Percentiles rank a stretch among this genome's conserved stretches.
phyloP scores from a whole-genome alignment of 2,888 invertebrate genomes.

The Doris montereyensis region DNA sequence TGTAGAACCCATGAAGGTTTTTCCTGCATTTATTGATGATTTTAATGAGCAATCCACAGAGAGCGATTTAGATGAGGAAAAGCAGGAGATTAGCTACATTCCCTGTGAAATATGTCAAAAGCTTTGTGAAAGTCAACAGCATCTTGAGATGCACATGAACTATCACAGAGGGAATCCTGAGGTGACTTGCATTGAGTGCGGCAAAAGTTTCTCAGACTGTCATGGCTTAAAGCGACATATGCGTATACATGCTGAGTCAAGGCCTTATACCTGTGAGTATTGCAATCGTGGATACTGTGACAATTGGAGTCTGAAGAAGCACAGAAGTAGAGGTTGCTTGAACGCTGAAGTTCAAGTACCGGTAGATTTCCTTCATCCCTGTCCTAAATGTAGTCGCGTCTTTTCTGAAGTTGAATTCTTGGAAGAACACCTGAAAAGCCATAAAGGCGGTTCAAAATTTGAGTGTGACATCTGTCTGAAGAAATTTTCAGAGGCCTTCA shows the following conservation, averaged over 20 bases:
- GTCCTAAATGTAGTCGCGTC: constrained; percentile 30
- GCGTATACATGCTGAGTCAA: constrained; percentile 36
- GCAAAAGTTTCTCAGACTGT: constrained; percentile 39
- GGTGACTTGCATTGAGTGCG: constrained; percentile 36
- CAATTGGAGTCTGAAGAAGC: constrained; percentile 38
- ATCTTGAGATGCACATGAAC: constrained; percentile 36
- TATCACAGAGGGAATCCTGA: constrained; percentile 26
- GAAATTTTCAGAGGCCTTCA: constrained; percentile 34
- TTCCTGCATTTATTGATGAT: neutral
- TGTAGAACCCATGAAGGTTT: neutral
- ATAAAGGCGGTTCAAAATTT: constrained; percentile 31
- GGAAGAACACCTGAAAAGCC: constrained; percentile 24
- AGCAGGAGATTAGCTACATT: neutral
- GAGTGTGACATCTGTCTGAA: constrained; percentile 38
- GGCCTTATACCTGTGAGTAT: constrained; percentile 35
- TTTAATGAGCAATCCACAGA: neutral
- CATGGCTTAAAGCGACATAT: constrained; percentile 40
- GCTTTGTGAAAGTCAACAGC: constrained; percentile 5
- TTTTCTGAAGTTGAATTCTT: constrained; percentile 11
- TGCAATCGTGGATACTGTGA: constrained; percentile 38
- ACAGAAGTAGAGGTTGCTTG: constrained; percentile 30
- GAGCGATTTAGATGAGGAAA: neutral
- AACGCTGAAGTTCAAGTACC: constrained; percentile 28
- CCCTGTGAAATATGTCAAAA: constrained; percentile 25
- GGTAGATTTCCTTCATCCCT: constrained; percentile 22